Base-by-base conservation (phyloP, 37 sponge, comb jelly and placozoan species). In the Oscarella lobularis region DNA sequence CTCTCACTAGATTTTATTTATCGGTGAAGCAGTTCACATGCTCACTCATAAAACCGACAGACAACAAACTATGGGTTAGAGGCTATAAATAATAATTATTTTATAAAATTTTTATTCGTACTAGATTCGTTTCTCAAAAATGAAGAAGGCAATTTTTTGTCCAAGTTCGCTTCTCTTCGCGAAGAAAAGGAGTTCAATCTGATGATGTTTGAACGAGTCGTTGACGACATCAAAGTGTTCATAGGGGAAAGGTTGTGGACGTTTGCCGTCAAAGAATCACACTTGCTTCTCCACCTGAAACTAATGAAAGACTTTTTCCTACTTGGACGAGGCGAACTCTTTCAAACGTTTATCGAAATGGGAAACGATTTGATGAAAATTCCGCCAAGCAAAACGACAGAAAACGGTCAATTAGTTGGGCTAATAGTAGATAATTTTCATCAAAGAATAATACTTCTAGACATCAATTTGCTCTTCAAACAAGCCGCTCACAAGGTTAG, bases 321-420 rank as follows among this genome's bases (percentile, higher is more conserved):
- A 27, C 78, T 93, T 3, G 99, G 99, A 2, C 77, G 94, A 36
- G 99, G 99, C 66, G 99, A 98, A 76, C 75, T 98, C 37, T 98
- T 88, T 73, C 75, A 86, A 31, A 38, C 84, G 31, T 90, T 98
- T 67, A 72, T 93, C 38, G 92, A 90, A 33, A 75, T 84, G 6
- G 83, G 83, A 14, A 75, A 88, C 33, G 0, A 71, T 35, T 79
- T 95, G 65, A 76, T 95, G 82, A 79, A 54, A 33, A 70, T 66
- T 20, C 84, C 93, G 30, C 78, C 77, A 4, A 66, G 81, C 38
- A 39, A 67, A 39, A 88, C 79, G 6, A 81, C 84, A 3, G 75
- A 80, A n/a, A 86, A 88, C 66, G 93, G 93, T 92, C 38, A 36
- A 78, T n/a, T 0, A 38, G 14, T n/a, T n/a, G n/a, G n/a, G n/a